Conservation (phyloP, 2,888 invertebrate species). For the Synergus japonicus region DNA sequence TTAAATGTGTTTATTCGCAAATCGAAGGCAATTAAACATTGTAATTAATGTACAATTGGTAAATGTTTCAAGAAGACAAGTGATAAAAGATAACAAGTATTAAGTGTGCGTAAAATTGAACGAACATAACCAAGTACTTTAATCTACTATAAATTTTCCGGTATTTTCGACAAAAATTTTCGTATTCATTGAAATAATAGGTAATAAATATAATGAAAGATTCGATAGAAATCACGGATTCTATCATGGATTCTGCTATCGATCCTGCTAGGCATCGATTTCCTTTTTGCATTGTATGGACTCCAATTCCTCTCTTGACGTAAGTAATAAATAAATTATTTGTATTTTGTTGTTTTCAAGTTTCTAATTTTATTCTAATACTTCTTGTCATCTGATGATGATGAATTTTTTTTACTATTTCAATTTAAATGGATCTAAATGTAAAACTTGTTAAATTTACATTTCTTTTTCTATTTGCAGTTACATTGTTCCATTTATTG, state of each 20-base stretch:
- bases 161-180: not conserved
- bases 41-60: not conserved
- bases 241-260: conserved; percentile 64
- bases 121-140: not conserved
- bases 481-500: conserved; percentile 97
- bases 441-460: not conserved
- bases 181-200: not conserved
- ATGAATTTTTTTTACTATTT: too few species aligned
- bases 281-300: conserved; percentile 97
- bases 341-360: not conserved
- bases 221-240: conserved; percentile 33
- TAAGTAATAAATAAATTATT: conserved; percentile 75
- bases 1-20: not conserved
- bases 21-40: not conserved
- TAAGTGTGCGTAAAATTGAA: not conserved
- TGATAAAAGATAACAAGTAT: not conserved
- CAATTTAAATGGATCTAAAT: not conserved
- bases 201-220: conserved; percentile 9
- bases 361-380: not conserved
- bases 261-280: conserved; percentile 79
- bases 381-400: not conserved
- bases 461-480: conserved; percentile 77
- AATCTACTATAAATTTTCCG: not conserved
- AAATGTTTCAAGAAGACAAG: not conserved
- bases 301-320: conserved; percentile 95